Base-by-base conservation (phyloP, 2,888 invertebrate genomes). In the Helleia helle region DNA sequence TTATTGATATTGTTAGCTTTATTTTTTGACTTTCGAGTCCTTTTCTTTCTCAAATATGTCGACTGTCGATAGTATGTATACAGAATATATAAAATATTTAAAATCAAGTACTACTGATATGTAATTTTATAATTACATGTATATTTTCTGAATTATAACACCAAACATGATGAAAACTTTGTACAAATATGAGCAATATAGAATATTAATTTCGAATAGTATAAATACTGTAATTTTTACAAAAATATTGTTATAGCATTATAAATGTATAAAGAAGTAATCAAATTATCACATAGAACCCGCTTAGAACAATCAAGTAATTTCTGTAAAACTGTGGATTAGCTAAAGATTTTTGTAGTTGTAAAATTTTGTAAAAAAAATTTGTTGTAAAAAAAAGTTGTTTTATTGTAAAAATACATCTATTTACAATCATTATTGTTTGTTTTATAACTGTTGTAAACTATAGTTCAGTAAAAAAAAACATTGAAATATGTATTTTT, bases 121-220 rank as follows among this genome's bases (percentile, higher is more conserved):
- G 59, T 74, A 70, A 68, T 68, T 72, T 64, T 65, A 73, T 66
- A 73, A 48, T 48, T 62, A 67, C 60, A 55, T 49, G 62, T 72
- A 74, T 75, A 81, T 79, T 75, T 77, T 76, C 70, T 65, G 66
- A 74, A 72, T 65, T 70, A 70, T 64, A 81, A 83, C 83, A 84
- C 83, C 84, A 83, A 84, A 75, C 66, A 68, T 72, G n/a, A n/a
- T n/a, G 60, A 75, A 75, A 84, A 81, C 81, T 79, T 81, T 83
- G 84, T 84, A 84, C 84, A 84, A 84, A 83, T 65, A 77, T 68
- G 71, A 84, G 84, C 84, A 84, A 84, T 84, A 84, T 84, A 83
- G 77, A 67, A 70, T 70, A 66, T 53, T 68, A 66, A 72, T 67
- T 75, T 74, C 59, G 68, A 71, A 65, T 66, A 67, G 51, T 65